Evolutionary conservation across 2,888 invertebrate genomes (phyloP), one percentile per base, ranked within the genome.

Genomic region (Ichneumoninae sp.): DNA sequence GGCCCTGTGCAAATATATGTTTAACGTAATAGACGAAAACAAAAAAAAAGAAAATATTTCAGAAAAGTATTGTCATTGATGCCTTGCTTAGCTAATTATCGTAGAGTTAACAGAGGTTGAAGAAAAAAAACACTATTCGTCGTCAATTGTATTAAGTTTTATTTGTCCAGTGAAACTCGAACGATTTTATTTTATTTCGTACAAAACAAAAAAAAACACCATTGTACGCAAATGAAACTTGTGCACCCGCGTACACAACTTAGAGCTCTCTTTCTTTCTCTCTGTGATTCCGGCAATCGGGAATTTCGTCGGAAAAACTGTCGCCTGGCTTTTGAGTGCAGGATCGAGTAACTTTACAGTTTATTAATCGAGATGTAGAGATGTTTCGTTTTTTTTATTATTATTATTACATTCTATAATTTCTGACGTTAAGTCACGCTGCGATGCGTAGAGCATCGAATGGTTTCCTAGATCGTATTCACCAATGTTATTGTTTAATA

Each of bases 71-170:
- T 87, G 85, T 91, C 89, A 90, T 90, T 87, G 91, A 91, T 91
- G 91, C 91, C 91, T 91, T 91, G 89, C 88, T 84, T 89, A 91
- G 88, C 88, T 87, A 89, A 90, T 89, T 89, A 89, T 88, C 86
- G 70, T 90, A 88, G 87, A 89, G 87, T 89, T 88, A 81, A n/a
- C 70, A 75, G 47, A 65, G 30, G 33, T 26, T 68, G 33, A 76
- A 88, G 84, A 87, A 82, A 81, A 77, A 40, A 40, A 40, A 40
- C 36, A 87, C 87, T 89, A 87, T 88, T 87, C 87, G 88, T 89
- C 90, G 89, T 91, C 89, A 89, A 91, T 89, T 89, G 86, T 87
- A 88, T 87, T 70, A 86, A 80, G 80, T 70, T 75, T 70, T 72
- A 66, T 50, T 69, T 76, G 44, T 30, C n/a, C 54, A 57, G 68